A percentile compares a stretch with the other conserved stretches of the same genome.
These are phyloP conservation scores for Drosophila pseudoananassae DNA, from an alignment of 1,140 invertebrate species.

Conservation along the genomic window DNA sequence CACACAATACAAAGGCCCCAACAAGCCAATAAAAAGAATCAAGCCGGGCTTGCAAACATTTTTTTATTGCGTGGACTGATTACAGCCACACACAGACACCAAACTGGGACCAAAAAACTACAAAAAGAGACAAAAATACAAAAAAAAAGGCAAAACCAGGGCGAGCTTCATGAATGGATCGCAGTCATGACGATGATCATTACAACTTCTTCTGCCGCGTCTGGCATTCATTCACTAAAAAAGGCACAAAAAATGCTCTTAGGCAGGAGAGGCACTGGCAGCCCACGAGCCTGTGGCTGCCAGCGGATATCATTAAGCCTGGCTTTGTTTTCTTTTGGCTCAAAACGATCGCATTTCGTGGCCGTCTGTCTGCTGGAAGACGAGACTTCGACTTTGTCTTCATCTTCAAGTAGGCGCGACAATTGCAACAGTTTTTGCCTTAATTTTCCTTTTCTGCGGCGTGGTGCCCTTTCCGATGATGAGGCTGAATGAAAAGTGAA, in stretches of 20 bases:
- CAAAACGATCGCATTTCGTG: slow-evolving; percentile 45
- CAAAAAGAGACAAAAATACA: neutral
- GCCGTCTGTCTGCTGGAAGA: slow-evolving; percentile 15
- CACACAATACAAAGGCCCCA: slow-evolving; percentile 58
- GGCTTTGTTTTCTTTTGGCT: slow-evolving; percentile 67
- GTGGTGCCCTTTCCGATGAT: slow-evolving; percentile 14
- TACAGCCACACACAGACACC: slow-evolving; percentile 64
- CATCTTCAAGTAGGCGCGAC: slow-evolving; percentile 77
- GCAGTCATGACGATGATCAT: slow-evolving; percentile 51
- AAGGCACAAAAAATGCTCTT: slow-evolving; percentile 3
- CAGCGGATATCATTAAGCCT: slow-evolving; percentile 76
- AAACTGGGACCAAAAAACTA: slow-evolving; percentile 26
- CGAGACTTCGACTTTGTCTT: slow-evolving; percentile 24
- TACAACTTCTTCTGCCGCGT: slow-evolving; percentile 57
- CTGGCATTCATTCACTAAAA: slow-evolving; percentile 73
- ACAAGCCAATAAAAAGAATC: slow-evolving; percentile 57
- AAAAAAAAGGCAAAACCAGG: slow-evolving; percentile 22
- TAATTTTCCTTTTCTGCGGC: slow-evolving; percentile 27
- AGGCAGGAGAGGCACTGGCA: slow-evolving; percentile 26
- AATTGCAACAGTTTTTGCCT: slow-evolving; percentile 75
- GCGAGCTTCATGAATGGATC: slow-evolving; percentile 76
- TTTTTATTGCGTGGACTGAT: slow-evolving; percentile 83
- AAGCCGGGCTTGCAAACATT: slow-evolving; percentile 71
- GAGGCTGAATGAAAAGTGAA: slow-evolving; percentile 46
- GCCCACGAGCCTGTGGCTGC: slow-evolving; percentile 60